These are phyloP conservation scores for Brienomyrus longianalis DNA, from an alignment of 2,113 vertebrate genomes.

Conservation along the genomic window DNA sequence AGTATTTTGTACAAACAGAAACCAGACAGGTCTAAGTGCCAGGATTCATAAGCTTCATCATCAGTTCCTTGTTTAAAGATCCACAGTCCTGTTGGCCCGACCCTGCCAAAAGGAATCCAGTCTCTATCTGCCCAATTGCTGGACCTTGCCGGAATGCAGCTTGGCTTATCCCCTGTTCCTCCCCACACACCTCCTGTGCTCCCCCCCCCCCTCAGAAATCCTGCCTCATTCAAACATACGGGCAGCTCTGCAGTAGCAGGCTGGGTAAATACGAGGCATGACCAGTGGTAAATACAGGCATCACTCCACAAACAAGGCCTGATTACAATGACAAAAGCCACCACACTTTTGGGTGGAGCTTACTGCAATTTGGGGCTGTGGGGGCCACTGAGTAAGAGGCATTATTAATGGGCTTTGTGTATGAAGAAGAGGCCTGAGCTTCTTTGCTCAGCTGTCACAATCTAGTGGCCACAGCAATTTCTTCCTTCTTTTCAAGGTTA, in stretches of 20 bases:
- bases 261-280: slow-evolving; percentile 53
- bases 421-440: slow-evolving; percentile 60
- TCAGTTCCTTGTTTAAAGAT: slow-evolving; percentile 20
- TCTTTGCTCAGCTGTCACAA: slow-evolving; percentile 83
- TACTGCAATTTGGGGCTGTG: slow-evolving; percentile 69
- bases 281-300: slow-evolving; percentile 70
- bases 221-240: slow-evolving; percentile 20
- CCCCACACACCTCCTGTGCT: slow-evolving; percentile 38
- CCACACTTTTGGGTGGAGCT: slow-evolving; percentile 90
- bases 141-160: slow-evolving; percentile 37
- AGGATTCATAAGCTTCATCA: slow-evolving; percentile 51
- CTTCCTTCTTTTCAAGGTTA: slow-evolving; percentile 42
- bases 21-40: slow-evolving; percentile 55
- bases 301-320: slow-evolving; percentile 67
- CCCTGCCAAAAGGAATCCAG: slow-evolving; percentile 58
- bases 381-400: slow-evolving; percentile 77
- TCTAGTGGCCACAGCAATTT: slow-evolving; percentile 55
- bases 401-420: slow-evolving; percentile 90
- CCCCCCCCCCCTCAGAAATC: background rate
- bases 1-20: slow-evolving; percentile 20
- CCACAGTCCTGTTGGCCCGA: slow-evolving; percentile 31
- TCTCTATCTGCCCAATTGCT: slow-evolving; percentile 41
- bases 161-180: slow-evolving; percentile 4
- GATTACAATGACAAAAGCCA: slow-evolving; percentile 88
- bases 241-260: slow-evolving; percentile 50